phyloP scores from a whole-genome alignment of 2,797 vertebrate genomes.

The Fistularia commersonii region DNA sequence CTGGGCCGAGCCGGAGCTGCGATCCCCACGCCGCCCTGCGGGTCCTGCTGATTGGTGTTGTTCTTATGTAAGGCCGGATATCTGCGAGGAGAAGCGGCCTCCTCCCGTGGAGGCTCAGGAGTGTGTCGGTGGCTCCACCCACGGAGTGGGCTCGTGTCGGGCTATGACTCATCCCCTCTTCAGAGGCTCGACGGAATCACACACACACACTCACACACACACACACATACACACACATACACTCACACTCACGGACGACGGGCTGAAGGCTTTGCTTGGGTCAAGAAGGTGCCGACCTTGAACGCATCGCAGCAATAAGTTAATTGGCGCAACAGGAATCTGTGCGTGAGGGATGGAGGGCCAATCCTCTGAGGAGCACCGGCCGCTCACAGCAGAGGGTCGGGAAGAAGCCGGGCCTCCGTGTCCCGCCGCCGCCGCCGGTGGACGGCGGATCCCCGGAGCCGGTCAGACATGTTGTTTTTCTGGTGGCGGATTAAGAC shows the following conservation, averaged over 20 bases:
- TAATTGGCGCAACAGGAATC: too few species aligned
- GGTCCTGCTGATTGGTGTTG: too few species aligned
- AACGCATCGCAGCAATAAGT: too few species aligned
- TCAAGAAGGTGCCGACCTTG: background rate
- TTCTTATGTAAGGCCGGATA: too few species aligned
- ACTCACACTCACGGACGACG: background rate
- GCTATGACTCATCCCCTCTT: slow-evolving; percentile 74
- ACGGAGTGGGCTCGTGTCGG: slow-evolving; percentile 72
- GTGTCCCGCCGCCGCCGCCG: slow-evolving; percentile 19
- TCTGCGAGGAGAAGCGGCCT: slow-evolving; percentile 1
- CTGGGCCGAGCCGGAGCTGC: too few species aligned
- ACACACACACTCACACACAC: slow-evolving; percentile 62
- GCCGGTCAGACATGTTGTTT: slow-evolving; percentile 61
- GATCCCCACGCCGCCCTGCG: too few species aligned
- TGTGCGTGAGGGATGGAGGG: too few species aligned
- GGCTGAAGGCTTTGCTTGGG: slow-evolving; percentile 58
- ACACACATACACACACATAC: too few species aligned
- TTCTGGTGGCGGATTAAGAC: slow-evolving; percentile 59
- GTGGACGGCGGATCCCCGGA: slow-evolving; percentile 35
- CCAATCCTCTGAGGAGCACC: too few species aligned
- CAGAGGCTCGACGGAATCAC: slow-evolving; percentile 71
- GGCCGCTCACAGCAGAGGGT: too few species aligned
- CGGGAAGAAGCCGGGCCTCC: slow-evolving; percentile 3
- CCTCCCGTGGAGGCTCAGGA: slow-evolving; percentile 51
- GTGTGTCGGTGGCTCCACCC: slow-evolving; percentile 70